Evolutionary conservation across 2,888 invertebrate genomes (phyloP), one percentile per base, ranked within the genome.

Genomic region (Octonoba sinensis): DNA sequence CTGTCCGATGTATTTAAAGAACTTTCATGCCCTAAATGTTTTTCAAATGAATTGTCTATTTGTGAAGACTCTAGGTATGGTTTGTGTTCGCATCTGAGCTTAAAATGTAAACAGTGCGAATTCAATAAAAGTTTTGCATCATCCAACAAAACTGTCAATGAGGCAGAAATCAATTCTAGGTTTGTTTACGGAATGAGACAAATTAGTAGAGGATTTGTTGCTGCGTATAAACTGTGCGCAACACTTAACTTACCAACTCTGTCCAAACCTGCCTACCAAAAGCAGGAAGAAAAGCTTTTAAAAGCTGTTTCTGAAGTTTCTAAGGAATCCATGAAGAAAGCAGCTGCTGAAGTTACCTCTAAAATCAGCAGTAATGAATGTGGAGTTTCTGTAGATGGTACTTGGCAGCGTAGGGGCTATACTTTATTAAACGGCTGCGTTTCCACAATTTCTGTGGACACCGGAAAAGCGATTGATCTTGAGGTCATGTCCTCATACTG

Each of bases 351-450:
- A 56, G 8, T 75, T 3, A 12, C 22, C 8, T 18, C 18, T 18
- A 8, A 44, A 16, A 24, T 12, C 0, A 15, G 18, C 11, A 36
- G 11, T 0, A 13, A 24, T 4, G 67, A 46, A 8, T 75, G 75
- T 13, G 75, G 67, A 44, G 51, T 67, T 18, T 60, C 66, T 6
- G n/a, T 75, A 1, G 67, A 75, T 51, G 67, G 67, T 13, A 59
- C 75, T 0, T 75, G 75, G 75, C 75, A 75, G n/a, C 24, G 54
- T 20, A 16, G 60, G 3, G 75, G 75, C 11, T 67, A 51, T 49
- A 44, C 75, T 24, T 75, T 67, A 3, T 27, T 75, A 49, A 75
- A 67, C 59, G 75, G 75, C 0, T 67, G 59, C 20, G 60, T 75
- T 4, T 60, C 20, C n/a, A n/a, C n/a, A n/a, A n/a, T n/a, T n/a